Evolutionary conservation across 23 tunicate genomes (phyloP).

Genomic region (Clavelina lepadiformis): DNA sequence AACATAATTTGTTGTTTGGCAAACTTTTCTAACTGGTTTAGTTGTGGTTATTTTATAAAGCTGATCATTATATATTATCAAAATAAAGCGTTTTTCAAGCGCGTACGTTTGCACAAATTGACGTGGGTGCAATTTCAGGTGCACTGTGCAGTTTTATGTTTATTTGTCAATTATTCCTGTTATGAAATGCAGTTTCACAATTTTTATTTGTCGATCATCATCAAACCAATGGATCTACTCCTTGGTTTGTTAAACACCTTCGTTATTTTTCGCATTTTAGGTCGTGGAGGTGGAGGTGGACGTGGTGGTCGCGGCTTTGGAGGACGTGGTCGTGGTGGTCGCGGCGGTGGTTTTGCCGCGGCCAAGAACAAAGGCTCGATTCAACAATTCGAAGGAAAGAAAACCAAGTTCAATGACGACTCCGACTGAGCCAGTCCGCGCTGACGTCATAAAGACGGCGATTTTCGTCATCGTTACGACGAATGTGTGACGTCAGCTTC

Average conservation of each 20-base stretch:
- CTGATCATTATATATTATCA: too few relatives aligned
- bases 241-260: not conserved
- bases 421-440: conserved; percentile 9
- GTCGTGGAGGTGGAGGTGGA: conserved; percentile 40
- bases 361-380: conserved; percentile 42
- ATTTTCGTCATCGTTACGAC: not conserved
- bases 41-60: too few relatives aligned
- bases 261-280: conserved; percentile 3
- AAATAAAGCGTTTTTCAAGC: too few relatives aligned
- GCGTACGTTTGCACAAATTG: too few relatives aligned
- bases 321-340: conserved; percentile 55
- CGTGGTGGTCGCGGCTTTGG: conserved; percentile 55
- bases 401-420: conserved; percentile 60
- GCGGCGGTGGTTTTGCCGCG: conserved; percentile 28
- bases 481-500: not conserved
- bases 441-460: conserved; percentile 4
- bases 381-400: conserved; percentile 52
- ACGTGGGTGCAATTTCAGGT: too few relatives aligned
- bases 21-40: too few relatives aligned
- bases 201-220: not conserved
- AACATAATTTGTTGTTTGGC: too few relatives aligned
- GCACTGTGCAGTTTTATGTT: too few relatives aligned
- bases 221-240: not conserved
- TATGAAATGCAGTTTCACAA: not conserved
- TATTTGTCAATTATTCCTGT: too few relatives aligned